These are phyloP conservation scores for Nebria brevicollis DNA, from an alignment of 2,888 invertebrate genomes.

Conservation along the genomic window DNA sequence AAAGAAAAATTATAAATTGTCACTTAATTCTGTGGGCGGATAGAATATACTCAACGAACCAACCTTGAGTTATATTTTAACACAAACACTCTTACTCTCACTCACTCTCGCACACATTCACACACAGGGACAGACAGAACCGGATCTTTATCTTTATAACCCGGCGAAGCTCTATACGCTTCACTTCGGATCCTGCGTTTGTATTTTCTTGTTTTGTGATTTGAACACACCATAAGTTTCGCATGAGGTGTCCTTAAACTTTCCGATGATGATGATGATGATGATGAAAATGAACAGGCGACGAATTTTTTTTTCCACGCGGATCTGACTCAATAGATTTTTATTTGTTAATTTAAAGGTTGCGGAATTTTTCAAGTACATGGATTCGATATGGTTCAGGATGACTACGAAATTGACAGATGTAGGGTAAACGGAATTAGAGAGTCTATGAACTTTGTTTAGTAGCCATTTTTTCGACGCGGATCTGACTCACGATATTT, in stretches of 20 bases:
- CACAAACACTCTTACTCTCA: constrained; percentile 10
- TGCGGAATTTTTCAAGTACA: neutral
- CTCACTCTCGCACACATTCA: neutral
- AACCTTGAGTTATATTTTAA: constrained; percentile 29
- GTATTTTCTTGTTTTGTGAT: neutral
- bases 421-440: neutral
- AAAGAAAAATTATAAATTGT: constrained; percentile 41
- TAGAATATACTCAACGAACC: constrained; percentile 6
- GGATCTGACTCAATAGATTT: neutral
- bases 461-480: too few species aligned
- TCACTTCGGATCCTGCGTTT: neutral
- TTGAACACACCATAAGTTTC: neutral
- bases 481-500: too few species aligned
- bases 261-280: neutral
- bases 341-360: neutral
- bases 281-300: neutral
- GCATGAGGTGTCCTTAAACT: neutral
- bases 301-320: neutral
- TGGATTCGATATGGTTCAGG: neutral
- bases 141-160: constrained; percentile 1
- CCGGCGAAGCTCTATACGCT: neutral
- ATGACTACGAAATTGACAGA: neutral
- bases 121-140: neutral
- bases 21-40: constrained; percentile 36
- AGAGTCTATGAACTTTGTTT: neutral